These are phyloP conservation scores for Vulpes vulpes DNA, from an alignment of 2,113 vertebrate species.

Conservation along the genomic window DNA sequence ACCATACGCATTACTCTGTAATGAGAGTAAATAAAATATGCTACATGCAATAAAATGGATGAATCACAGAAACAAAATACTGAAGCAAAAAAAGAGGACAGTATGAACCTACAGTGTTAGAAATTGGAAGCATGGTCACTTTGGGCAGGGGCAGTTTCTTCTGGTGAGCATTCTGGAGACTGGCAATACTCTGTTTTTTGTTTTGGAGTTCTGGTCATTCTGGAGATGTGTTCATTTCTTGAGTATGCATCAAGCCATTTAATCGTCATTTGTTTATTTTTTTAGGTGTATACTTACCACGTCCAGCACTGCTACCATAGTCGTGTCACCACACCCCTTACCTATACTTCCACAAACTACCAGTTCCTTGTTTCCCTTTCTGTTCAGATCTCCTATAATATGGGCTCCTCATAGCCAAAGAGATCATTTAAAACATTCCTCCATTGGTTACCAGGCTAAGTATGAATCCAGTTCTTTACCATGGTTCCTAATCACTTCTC, in stretches of 20 bases:
- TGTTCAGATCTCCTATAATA: neutral
- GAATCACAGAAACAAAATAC: neutral
- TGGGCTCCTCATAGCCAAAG: neutral
- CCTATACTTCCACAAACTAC: neutral
- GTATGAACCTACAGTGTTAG: neutral
- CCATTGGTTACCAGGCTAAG: neutral
- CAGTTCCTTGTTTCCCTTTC: neutral
- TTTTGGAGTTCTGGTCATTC: neutral
- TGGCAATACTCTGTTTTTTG: neutral
- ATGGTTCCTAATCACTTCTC: neutral
- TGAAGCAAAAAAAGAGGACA: neutral
- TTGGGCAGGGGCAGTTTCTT: neutral
- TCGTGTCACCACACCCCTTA: neutral
- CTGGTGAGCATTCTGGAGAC: neutral
- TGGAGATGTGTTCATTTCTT: neutral
- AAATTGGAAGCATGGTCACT: neutral
- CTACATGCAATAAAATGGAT: neutral
- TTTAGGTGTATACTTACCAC: neutral
- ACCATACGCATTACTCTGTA: neutral
- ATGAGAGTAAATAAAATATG: neutral
- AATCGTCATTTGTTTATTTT: neutral
- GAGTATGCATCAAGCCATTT: neutral
- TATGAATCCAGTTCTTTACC: neutral
- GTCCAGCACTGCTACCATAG: neutral
- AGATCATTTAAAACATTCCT: neutral